Evolutionary conservation across 2,113 vertebrate genomes (phyloP), one percentile per base, ranked within the genome.

Genomic region (Pristiophorus japonicus): DNA sequence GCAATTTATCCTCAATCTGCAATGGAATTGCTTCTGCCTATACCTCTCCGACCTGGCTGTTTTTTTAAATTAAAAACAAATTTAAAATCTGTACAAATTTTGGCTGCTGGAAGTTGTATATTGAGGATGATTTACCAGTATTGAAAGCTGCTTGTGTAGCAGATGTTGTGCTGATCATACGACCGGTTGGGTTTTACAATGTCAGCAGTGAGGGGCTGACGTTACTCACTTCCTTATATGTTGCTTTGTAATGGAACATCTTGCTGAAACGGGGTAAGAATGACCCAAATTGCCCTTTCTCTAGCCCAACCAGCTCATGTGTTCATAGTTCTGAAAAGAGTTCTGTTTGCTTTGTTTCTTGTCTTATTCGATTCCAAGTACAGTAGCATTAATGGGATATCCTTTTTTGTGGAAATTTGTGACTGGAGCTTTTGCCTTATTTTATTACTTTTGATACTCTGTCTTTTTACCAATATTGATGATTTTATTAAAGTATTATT

Each of bases 181-280:
- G 75, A 81, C 75, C 20, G n/a, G 14, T 20, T 4, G 38, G 75
- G n/a, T 42, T 81, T 78, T 81, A 42, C 75, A 42, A 81, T 42
- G 16, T 81, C 75, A 81, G 75, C 38, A 81, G 5, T 81, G 75
- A 73, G 70, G 5, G 70, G 30, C 70, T 81, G 14, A 81, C 18
- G 38, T 81, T 81, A 81, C 75, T 81, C n/a, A 81, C 75, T 81
- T 81, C 75, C 75, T 81, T 81, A n/a, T 42, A 42, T 81, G 75
- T 42, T 81, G 75, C 38, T 78, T 7, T 42, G 5, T 81, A 38
- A 81, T 42, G 75, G n/a, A 81, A 81, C 16, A n/a, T n/a, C n/a
- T 20, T 81, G 6, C 10, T 81, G 38, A 42, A 42, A 38, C 38
- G 14, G n/a, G n/a, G 38, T 27, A 78, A 5, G 14, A 78, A n/a